Base-by-base conservation (phyloP, 2,888 invertebrate species). In the Acleris sparsana region DNA sequence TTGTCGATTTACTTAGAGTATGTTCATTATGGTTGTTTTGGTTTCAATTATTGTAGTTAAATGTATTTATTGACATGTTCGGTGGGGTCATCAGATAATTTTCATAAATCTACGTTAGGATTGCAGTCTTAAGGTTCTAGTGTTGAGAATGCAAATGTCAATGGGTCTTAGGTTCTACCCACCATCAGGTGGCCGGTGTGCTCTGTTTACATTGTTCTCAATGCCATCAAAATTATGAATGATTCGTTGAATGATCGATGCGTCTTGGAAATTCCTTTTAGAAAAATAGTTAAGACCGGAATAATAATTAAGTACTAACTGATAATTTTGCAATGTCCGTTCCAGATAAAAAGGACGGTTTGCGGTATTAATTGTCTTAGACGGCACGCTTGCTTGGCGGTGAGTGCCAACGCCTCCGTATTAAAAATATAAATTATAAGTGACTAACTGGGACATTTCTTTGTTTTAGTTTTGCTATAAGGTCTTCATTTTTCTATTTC, bases 311-410 rank as follows among this genome's bases (percentile, higher is more conserved):
- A 39, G 39, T 29, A 29, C 6, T 25, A 7, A 25, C 25, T 33
- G 33, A 9, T 39, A 60, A 46, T 52, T 52, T 61, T 61, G 22
- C 43, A 39, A 53, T 49, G 17, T 29, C 53, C 25, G 83, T 90
- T 89, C 71, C 92, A 92, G 92, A 92, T 92, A 76, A 86, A 84
- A 78, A 75, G 81, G 81, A 87, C 90, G 83, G 70, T 84, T 89
- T 91, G 91, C 91, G 78, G 91, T 13, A 9, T 4, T 88, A 88
- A 83, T 83, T 87, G 85, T 79, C 71, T 90, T 85, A 89, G 86
- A 79, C 82, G 85, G 68, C 84, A 86, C 79, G 77, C 86, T 63
- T 86, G 87, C 85, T 80, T 86, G 82, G 79, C 87, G 90, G 92
- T 91, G 87, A 92, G 92, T 88, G 83, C 83, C 80, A 82, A 84